Conservation (phyloP, 2,797 vertebrate species). For the Nannoperca obscura region DNA sequence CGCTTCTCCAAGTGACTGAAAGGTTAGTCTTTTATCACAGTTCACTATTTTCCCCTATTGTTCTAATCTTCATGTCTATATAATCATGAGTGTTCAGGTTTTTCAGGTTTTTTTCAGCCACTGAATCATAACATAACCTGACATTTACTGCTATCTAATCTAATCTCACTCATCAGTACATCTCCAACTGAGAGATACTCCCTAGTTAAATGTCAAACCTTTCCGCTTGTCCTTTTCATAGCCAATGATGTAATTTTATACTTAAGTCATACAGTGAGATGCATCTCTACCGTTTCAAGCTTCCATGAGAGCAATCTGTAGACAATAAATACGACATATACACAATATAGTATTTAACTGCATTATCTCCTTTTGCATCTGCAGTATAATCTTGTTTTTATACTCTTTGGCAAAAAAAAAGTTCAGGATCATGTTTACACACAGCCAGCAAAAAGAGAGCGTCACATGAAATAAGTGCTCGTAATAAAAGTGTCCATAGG, state of each 20-base stretch:
- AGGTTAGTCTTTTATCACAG: constrained; percentile 13
- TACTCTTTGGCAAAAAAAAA: constrained; percentile 10
- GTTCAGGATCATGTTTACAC: constrained; percentile 17
- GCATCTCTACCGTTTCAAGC: constrained; percentile 17
- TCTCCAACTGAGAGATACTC: constrained; percentile 22
- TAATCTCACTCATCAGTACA: constrained; percentile 24
- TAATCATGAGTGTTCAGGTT: constrained; percentile 1
- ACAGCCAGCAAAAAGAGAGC: constrained; percentile 31
- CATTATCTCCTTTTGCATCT: constrained; percentile 31
- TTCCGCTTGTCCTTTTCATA: constrained; percentile 42
- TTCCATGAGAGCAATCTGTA: constrained; percentile 22
- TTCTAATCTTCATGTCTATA: not conserved
- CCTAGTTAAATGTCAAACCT: constrained; percentile 56
- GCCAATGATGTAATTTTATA: constrained; percentile 3
- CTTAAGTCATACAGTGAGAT: constrained; percentile 27
- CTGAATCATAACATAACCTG: constrained; percentile 21
- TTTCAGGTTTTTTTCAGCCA: not conserved
- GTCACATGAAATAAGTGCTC: constrained; percentile 35
- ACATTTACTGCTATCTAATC: constrained; percentile 47
- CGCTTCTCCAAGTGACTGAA: constrained; percentile 11
- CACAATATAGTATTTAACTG: constrained; percentile 22
- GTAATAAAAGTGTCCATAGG: constrained; percentile 47
- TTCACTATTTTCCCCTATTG: constrained; percentile 1
- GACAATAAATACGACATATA: constrained; percentile 42
- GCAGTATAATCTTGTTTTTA: constrained; percentile 29